Percentiles rank a stretch among this genome's conserved stretches.
phyloP scores from a whole-genome alignment of 2,113 vertebrate species.

The Australoheros scitulus region DNA sequence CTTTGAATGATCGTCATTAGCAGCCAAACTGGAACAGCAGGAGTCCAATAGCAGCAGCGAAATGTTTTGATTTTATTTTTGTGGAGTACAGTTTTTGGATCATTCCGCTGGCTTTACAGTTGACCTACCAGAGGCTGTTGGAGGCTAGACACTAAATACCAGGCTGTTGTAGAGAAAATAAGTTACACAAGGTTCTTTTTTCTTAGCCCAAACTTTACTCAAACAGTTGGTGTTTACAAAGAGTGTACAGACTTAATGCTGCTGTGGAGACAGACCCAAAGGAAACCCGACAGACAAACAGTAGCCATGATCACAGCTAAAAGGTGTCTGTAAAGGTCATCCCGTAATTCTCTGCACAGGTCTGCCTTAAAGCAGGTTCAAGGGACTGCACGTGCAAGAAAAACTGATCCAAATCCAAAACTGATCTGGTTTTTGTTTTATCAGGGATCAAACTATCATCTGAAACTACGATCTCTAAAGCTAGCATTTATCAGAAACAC shows the following conservation, averaged over 20 bases:
- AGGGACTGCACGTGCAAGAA: background rate
- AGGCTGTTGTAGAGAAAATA: background rate
- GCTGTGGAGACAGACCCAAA: background rate
- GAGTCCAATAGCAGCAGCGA: background rate
- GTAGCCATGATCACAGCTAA: background rate
- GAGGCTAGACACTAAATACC: background rate
- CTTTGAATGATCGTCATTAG: background rate
- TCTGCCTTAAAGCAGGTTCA: conserved; percentile 7
- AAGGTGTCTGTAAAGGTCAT: background rate
- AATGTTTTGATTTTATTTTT: background rate
- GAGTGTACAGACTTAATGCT: conserved; percentile 21
- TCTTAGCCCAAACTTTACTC: conserved; percentile 57
- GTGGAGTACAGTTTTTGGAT: background rate
- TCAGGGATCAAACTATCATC: background rate
- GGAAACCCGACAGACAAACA: conserved; percentile 3
- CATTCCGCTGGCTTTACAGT: background rate
- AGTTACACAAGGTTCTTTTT: background rate
- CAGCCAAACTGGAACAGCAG: too few relatives aligned
- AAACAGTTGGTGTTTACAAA: conserved; percentile 57
- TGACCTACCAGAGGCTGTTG: background rate
- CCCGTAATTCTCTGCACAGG: background rate
- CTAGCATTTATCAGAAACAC: conserved; percentile 27
- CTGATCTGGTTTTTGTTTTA: background rate
- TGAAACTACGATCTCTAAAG: conserved; percentile 10
- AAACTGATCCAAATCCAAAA: background rate